These are phyloP conservation scores for Callipepla californica DNA, from an alignment of 2,113 vertebrate genomes.

Conservation along the genomic window DNA sequence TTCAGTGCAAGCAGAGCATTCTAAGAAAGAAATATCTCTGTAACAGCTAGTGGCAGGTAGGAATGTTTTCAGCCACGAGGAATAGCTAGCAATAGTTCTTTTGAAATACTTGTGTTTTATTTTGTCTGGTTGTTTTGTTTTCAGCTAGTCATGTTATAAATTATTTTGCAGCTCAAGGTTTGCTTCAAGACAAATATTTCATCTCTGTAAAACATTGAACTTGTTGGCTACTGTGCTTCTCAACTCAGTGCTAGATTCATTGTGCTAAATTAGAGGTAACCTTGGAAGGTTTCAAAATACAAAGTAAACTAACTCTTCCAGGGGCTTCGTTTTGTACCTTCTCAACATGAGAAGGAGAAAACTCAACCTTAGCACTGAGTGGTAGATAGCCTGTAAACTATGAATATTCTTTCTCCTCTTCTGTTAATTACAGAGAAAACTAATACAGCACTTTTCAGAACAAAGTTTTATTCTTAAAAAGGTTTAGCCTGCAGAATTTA, in stretches of 20 bases:
- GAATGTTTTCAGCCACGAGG: background rate
- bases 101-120: background rate
- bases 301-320: background rate
- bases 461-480: background rate
- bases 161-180: background rate
- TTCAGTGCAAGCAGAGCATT: background rate
- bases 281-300: background rate
- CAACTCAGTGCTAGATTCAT: background rate
- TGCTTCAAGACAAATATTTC: background rate
- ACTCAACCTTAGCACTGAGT: background rate
- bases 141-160: background rate
- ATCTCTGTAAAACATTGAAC: background rate
- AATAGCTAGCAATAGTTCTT: background rate
- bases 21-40: background rate
- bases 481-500: background rate
- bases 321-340: background rate
- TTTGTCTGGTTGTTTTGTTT: background rate
- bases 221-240: background rate
- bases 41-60: background rate
- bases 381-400: background rate
- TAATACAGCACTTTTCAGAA: background rate
- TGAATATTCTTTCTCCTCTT: background rate
- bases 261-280: background rate
- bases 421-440: background rate
- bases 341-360: background rate